Percentiles rank a stretch among this genome's conserved stretches.
phyloP scores from a whole-genome alignment of 2,113 vertebrate genomes.

The Geococcyx californianus region DNA sequence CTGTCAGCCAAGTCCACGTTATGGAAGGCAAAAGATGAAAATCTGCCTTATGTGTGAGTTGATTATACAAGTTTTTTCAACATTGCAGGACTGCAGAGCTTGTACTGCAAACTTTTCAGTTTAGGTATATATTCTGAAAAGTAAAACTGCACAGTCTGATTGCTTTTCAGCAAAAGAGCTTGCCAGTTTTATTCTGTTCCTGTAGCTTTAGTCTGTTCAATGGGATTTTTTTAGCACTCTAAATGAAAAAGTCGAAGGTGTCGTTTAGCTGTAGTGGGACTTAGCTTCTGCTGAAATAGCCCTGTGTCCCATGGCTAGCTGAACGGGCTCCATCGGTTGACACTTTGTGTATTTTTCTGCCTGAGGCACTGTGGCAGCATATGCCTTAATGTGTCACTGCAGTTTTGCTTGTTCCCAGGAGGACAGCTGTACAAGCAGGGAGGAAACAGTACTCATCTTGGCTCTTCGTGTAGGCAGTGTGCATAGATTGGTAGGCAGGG shows the following conservation, averaged over 20 bases:
- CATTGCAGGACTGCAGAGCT: background rate
- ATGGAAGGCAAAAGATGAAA: background rate
- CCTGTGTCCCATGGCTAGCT: background rate
- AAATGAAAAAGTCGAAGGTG: background rate
- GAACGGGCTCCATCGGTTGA: background rate
- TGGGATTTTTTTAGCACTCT: background rate
- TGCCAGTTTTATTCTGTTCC: background rate
- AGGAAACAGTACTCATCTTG: background rate
- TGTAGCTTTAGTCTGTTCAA: background rate
- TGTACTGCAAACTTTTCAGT: background rate
- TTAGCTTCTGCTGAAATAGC: background rate
- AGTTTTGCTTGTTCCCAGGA: background rate
- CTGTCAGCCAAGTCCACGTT: background rate
- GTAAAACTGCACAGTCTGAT: background rate
- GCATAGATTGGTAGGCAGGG: background rate
- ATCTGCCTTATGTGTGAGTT: background rate
- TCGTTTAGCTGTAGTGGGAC: background rate
- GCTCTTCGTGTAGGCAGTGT: background rate
- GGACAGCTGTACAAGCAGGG: background rate
- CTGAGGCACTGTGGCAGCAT: background rate
- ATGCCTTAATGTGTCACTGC: background rate
- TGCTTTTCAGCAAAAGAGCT: background rate
- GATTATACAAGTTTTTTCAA: background rate
- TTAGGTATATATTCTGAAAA: background rate
- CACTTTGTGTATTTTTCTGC: background rate